Base-by-base conservation (phyloP, 2,113 vertebrate genomes). In the Ammodytes marinus region DNA sequence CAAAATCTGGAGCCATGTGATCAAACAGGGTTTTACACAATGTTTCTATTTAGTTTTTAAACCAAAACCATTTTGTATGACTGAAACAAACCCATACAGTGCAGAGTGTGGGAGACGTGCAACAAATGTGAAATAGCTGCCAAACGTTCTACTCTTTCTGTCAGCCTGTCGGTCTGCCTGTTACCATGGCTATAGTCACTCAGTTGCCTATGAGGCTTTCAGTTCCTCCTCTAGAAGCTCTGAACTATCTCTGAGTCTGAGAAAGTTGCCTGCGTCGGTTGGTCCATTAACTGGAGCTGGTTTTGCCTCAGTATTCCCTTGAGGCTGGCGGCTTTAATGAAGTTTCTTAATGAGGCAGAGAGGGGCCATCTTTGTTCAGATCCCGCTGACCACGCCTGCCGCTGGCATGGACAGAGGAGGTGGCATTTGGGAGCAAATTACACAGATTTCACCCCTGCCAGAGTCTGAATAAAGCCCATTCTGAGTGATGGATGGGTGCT, bases 401-500 rank as follows among this genome's bases (percentile, higher is more conserved):
- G 49, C 91, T 92, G 91, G 89, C 90, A 90, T 70, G 79, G 79
- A 91, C 69, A 86, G 79, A 93, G 54, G 74, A 83, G 74, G 72
- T 75, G 82, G 87, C 88, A 92, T 92, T 93, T 85, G 84, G 80
- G 78, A 85, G 85, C 91, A 94, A 94, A 95, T 95, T 93, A 95
- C 92, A 88, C 82, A 86, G 87, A 95, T 96, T 96, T 95, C 91
- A 94, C 94, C 94, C 94, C 82, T 95, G 95, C 93, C 93, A 94
- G 71, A 82, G 45, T 66, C 72, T 93, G 90, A 91, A 94, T 94
- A 87, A 91, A 90, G 89, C 86, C 82, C 64, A 83, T 88, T 89
- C 77, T 89, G 83, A 87, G 86, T 95, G 94, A 95, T 94, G 92
- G 92, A 95, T 95, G 86, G 89, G 83, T 74, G 74, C 63, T 54